Conservation (phyloP, 2,888 invertebrate genomes). For the Hedya salicella region DNA sequence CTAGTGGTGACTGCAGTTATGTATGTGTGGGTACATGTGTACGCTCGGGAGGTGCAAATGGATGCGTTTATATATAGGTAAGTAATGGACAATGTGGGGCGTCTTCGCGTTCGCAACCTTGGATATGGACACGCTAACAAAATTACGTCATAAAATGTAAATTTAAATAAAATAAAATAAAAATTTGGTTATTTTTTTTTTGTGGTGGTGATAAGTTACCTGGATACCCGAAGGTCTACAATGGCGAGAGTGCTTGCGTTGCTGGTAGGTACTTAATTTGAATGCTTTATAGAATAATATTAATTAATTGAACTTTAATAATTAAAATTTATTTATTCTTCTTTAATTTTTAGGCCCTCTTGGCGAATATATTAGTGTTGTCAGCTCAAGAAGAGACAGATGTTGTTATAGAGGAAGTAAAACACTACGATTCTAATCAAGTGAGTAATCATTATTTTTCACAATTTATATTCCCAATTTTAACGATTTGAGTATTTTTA, state of each 20-base stretch:
- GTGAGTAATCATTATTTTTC: conserved; percentile 56
- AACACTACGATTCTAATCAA: conserved; percentile 52
- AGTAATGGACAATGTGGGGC: conserved; percentile 64
- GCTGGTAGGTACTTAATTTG: conserved; percentile 60
- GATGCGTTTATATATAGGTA: conserved; percentile 81
- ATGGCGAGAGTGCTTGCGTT: conserved; percentile 69
- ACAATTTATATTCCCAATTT: not conserved
- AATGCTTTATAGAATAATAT: conserved; percentile 7
- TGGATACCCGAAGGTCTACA: conserved; percentile 46
- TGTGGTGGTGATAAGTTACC: conserved; percentile 52
- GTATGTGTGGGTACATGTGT: conserved; percentile 51
- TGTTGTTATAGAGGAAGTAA: conserved; percentile 51
- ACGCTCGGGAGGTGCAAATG: conserved; percentile 55
- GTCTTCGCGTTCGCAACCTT: conserved; percentile 77
- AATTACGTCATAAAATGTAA: conserved; percentile 50
- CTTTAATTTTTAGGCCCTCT: conserved; percentile 64
- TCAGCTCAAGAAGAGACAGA: conserved; percentile 69
- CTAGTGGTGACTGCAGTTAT: conserved; percentile 51
- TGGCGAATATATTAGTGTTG: conserved; percentile 67
- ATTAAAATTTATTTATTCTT: not conserved
- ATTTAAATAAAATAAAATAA: conserved; percentile 38
- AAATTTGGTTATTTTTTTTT: conserved; percentile 49
- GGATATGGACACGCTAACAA: conserved; percentile 71
- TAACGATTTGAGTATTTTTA: no score
- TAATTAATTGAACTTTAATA: not conserved